These are phyloP conservation scores for Papilio demoleus DNA, from an alignment of 2,888 invertebrate species.

Conservation along the genomic window DNA sequence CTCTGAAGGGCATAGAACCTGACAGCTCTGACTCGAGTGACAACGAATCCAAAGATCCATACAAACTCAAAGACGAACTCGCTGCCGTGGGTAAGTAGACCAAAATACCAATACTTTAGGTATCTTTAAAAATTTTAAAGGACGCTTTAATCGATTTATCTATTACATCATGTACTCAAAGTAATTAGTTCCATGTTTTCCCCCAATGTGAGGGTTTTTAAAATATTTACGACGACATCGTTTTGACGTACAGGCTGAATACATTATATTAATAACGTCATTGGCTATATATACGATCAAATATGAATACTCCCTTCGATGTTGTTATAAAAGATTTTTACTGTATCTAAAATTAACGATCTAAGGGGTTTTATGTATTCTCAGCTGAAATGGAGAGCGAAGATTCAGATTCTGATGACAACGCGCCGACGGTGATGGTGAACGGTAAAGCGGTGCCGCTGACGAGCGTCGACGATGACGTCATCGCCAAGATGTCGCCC, in stretches of 20 bases:
- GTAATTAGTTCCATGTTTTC: no score
- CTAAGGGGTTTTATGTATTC: no score
- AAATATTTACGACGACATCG: no score
- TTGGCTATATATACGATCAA: no score
- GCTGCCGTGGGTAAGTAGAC: slow-evolving; percentile 84
- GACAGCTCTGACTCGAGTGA: slow-evolving; percentile 91
- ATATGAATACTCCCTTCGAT: no score
- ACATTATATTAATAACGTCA: no score
- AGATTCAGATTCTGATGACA: slow-evolving; percentile 90
- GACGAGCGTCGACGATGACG: slow-evolving; percentile 92
- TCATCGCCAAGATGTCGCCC: slow-evolving; percentile 95
- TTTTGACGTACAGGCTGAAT: no score
- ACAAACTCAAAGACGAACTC: slow-evolving; percentile 85
- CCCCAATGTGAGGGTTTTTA: no score
- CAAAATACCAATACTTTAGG: neutral
- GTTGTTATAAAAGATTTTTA: no score
- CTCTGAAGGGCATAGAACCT: slow-evolving; percentile 79
- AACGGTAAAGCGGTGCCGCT: slow-evolving; percentile 91
- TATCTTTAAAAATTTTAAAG: neutral
- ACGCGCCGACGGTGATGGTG: slow-evolving; percentile 91
- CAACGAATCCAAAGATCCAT: slow-evolving; percentile 86
- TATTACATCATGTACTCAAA: no score
- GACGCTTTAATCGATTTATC: no score
- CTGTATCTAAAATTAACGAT: no score
- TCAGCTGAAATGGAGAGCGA: slow-evolving; percentile 88